Evolutionary conservation across 2,888 invertebrate species (phyloP).

Genomic region (Cylindroiulus punctatus): DNA sequence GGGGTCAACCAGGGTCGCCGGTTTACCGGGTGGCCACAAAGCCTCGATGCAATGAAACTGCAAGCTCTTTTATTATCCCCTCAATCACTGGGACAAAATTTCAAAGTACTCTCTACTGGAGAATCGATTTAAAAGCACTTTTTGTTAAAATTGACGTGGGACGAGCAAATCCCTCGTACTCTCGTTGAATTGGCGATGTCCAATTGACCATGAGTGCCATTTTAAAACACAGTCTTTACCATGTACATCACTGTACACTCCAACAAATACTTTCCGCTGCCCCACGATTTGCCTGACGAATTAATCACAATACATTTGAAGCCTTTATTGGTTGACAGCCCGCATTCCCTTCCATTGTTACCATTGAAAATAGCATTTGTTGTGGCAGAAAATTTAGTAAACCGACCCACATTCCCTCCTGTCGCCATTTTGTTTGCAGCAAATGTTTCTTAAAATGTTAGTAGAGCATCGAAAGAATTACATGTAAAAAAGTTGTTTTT

Average conservation of each 20-base stretch:
- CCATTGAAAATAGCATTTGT: not conserved
- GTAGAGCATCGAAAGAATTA: too few species aligned
- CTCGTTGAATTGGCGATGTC: not conserved
- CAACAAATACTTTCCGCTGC: not conserved
- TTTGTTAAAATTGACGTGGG: too few species aligned
- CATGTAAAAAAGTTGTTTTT: too few species aligned
- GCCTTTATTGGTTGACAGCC: not conserved
- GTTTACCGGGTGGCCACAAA: too few species aligned
- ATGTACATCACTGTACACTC: too few species aligned
- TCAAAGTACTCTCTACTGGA: too few species aligned
- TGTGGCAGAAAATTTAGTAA: not conserved
- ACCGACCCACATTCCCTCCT: not conserved
- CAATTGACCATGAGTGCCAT: slow-evolving; percentile 11
- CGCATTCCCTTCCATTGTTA: not conserved
- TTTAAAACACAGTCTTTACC: not conserved
- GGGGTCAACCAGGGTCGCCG: too few species aligned
- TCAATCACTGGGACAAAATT: not conserved
- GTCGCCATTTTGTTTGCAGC: too few species aligned
- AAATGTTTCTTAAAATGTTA: too few species aligned
- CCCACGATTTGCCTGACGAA: not conserved
- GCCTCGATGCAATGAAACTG: too few species aligned
- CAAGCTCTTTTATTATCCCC: not conserved
- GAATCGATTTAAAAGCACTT: too few species aligned
- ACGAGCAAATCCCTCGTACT: not conserved
- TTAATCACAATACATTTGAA: not conserved